Evolutionary conservation across 2,797 vertebrate species (phyloP).

Genomic region (Malurus splendens): DNA sequence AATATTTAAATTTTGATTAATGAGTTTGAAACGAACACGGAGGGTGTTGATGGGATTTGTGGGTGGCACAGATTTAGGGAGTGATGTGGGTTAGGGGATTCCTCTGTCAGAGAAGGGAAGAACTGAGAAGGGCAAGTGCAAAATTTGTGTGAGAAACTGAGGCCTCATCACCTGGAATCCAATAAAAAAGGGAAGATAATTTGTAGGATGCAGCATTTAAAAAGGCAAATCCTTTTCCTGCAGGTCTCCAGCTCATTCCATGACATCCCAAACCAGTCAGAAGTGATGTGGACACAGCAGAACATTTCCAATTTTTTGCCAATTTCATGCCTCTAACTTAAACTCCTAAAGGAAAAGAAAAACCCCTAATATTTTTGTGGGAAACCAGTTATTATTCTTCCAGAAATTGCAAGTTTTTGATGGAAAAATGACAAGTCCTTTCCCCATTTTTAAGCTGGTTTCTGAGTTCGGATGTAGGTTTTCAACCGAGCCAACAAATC

Average conservation of each 20-base stretch:
- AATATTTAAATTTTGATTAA: background rate
- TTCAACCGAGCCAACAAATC: background rate
- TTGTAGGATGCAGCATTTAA: background rate
- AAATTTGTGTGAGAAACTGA: background rate
- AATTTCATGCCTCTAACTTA: background rate
- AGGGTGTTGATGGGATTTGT: background rate
- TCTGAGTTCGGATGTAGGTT: background rate
- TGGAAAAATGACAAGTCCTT: background rate
- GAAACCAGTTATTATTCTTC: background rate
- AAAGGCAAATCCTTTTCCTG: background rate
- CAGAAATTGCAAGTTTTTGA: background rate
- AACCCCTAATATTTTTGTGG: background rate
- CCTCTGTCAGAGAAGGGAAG: background rate
- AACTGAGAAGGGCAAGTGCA: background rate
- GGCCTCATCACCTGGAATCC: background rate
- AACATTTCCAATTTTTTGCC: background rate
- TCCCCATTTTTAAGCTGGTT: background rate
- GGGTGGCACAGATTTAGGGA: background rate
- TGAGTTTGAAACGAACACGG: background rate
- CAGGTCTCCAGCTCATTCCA: background rate
- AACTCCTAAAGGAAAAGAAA: background rate
- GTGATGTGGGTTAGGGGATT: background rate
- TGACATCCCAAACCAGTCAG: background rate
- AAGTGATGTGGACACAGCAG: background rate
- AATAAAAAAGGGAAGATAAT: background rate